A percentile compares a stretch with the other conserved stretches of the same genome.
Evolutionary conservation across 2,888 invertebrate genomes (phyloP).

Genomic region (Aphidoletes aphidimyza): DNA sequence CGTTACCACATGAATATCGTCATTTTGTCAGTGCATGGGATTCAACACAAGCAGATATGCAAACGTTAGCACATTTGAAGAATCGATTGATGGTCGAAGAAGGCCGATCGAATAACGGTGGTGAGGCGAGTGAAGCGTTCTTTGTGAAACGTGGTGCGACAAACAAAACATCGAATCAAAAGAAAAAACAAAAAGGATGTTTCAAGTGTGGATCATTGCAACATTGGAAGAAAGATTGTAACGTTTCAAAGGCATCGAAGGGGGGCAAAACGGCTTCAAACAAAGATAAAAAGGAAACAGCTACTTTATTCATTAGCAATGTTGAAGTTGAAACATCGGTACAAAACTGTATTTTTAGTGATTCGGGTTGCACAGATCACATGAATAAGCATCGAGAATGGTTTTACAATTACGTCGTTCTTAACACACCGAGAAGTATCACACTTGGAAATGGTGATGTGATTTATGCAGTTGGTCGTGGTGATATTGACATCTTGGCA

Average conservation of each 20-base stretch:
- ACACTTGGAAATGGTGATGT: slow-evolving; percentile 58
- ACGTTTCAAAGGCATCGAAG: background rate
- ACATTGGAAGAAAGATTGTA: background rate
- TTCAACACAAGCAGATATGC: slow-evolving; percentile 57
- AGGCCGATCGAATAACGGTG: slow-evolving; percentile 55
- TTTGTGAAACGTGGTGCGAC: background rate
- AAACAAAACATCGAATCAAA: background rate
- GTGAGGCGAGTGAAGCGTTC: background rate
- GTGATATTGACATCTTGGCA: slow-evolving; percentile 57
- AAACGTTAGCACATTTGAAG: slow-evolving; percentile 58
- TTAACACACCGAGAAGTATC: no score
- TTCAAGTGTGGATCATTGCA: background rate
- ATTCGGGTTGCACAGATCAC: slow-evolving; percentile 58
- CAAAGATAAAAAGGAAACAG: no score
- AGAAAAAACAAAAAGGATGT: background rate
- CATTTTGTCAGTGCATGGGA: slow-evolving; percentile 62
- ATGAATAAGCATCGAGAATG: slow-evolving; percentile 57
- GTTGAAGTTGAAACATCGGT: no score
- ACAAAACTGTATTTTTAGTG: slow-evolving; percentile 56
- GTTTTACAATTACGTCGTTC: slow-evolving; percentile 56
- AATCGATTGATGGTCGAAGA: slow-evolving; percentile 58
- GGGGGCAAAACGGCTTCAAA: background rate
- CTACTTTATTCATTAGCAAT: background rate
- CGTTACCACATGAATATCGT: slow-evolving; percentile 59
- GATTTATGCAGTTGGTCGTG: slow-evolving; percentile 57